These are phyloP conservation scores for Strigamia transsilvanica DNA, from an alignment of 2,888 invertebrate species.

Conservation along the genomic window DNA sequence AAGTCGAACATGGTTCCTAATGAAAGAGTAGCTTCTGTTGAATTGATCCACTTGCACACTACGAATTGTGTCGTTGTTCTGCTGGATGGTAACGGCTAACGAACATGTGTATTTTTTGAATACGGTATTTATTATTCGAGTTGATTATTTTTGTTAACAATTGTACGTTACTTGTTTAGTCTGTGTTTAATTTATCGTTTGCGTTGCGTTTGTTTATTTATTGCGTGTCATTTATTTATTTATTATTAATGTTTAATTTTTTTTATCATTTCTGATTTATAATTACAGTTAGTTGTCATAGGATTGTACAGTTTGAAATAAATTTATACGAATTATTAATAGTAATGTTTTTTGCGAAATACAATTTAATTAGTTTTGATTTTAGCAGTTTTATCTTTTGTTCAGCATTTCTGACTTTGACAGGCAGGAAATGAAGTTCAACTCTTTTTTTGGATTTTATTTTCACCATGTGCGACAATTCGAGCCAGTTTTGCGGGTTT, in stretches of 20 bases:
- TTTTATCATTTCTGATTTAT: neutral
- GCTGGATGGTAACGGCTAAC: too few species aligned
- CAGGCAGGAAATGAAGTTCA: too few species aligned
- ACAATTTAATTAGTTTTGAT: too few species aligned
- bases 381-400: too few species aligned
- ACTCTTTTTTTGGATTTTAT: too few species aligned
- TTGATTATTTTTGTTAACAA: neutral
- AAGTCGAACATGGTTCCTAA: too few species aligned
- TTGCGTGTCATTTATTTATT: neutral
- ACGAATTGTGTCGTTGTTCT: too few species aligned
- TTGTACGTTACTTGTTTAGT: neutral
- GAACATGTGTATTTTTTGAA: neutral
- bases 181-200: neutral
- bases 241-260: neutral
- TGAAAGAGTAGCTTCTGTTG: too few species aligned
- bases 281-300: neutral
- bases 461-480: too few species aligned
- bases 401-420: too few species aligned
- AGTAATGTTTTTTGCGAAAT: neutral
- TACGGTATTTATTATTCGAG: neutral
- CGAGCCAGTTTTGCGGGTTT: too few species aligned
- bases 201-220: neutral
- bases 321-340: constrained; percentile 8
- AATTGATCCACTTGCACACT: too few species aligned
- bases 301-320: constrained; percentile 8